A percentile compares a stretch with the other conserved stretches of the same genome.
These are phyloP conservation scores for Drosophila ambigua DNA, from an alignment of 1,140 invertebrate species.

Conservation along the genomic window DNA sequence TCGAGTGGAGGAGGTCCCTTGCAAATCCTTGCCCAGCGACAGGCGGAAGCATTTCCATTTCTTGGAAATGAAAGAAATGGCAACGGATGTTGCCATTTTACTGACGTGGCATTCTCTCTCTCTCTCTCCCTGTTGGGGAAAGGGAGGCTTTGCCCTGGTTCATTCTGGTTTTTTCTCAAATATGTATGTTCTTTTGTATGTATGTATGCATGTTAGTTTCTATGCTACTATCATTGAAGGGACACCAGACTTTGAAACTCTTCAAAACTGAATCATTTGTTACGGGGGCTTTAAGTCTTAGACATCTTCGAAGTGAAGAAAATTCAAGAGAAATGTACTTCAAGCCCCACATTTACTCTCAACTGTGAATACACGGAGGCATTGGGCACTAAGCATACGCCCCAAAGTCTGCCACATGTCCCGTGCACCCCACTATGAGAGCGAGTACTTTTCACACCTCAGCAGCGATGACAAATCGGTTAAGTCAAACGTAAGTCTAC, in stretches of 20 bases:
- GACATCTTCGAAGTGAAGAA: too few relatives aligned
- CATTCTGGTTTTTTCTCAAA: neutral
- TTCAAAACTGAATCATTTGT: too few relatives aligned
- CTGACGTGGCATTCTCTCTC: neutral
- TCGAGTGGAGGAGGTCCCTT: neutral
- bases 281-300: too few relatives aligned
- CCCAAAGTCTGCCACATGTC: neutral
- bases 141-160: neutral
- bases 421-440: too few relatives aligned
- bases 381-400: slow-evolving; percentile 1
- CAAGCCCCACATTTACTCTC: neutral
- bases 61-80: neutral
- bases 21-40: too few relatives aligned
- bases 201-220: too few relatives aligned
- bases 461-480: slow-evolving; percentile 19
- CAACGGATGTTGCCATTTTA: slow-evolving; percentile 15
- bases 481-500: slow-evolving; percentile 33
- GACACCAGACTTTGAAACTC: too few relatives aligned
- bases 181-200: too few relatives aligned
- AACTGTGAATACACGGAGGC: neutral
- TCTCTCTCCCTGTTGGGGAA: too few relatives aligned
- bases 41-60: slow-evolving; percentile 13
- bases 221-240: too few relatives aligned
- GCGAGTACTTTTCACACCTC: slow-evolving; percentile 19
- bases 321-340: too few relatives aligned